Evolutionary conservation across 2,113 vertebrate species (phyloP), one percentile per base, ranked within the genome.

Genomic region (Chascanopsetta lugubris): DNA sequence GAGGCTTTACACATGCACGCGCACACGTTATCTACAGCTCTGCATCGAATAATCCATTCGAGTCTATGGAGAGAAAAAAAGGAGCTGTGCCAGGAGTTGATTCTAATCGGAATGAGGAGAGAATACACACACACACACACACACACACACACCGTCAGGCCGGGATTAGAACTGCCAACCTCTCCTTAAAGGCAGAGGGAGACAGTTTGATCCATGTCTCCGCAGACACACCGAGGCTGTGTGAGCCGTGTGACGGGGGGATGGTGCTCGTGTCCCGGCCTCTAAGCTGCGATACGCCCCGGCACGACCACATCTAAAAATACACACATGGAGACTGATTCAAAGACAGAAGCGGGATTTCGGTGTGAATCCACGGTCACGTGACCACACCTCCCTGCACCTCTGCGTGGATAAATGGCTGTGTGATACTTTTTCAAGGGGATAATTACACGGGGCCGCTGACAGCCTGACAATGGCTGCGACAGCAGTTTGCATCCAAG

Each of bases 371-470:
- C 84, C 49, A 48, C 62, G 66, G 70, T 83, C 77, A 62, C 49
- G 72, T 70, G 75, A 66, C n/a, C n/a, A n/a, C 77, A 78, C 84
- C 85, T 82, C 65, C 53, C 58, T 83, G 80, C 83, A 79, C 81
- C 81, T 87, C 85, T 79, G 62, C 78, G 84, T 79, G 83, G 85
- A 89, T 85, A 61, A 30, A 17, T 42, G 38, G 38, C 38, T n/a
- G 24, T 61, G 75, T 59, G 81, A 79, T 82, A 87, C 83, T 85
- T n/a, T 87, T 87, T 80, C 78, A 69, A 86, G 80, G 81, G 87
- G 86, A 89, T 91, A 85, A 90, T 91, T 89, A 89, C 87, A 88
- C 74, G 82, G 80, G 80, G 83, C 76, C 72, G 83, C 68, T 90
- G 90, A 91, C 88, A 89, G 87, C 75, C 62, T 32, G 74, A 88